Base-by-base conservation (phyloP, 2,113 vertebrate species). In the Thunnus thynnus region DNA sequence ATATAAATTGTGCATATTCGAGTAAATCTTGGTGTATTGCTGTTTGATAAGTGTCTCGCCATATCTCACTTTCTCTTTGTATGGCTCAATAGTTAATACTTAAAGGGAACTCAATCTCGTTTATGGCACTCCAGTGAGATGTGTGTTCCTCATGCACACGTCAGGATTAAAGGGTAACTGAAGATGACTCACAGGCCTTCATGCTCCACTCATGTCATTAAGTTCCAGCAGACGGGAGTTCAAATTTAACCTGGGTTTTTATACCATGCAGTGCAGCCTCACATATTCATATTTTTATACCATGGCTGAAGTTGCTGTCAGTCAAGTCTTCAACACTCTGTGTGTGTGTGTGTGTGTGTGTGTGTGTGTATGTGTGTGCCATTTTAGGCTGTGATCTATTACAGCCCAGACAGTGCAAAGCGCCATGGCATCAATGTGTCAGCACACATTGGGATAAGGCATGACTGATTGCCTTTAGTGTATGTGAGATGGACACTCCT, bases 331-430 rank as follows among this genome's bases (percentile, higher is more conserved):
- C 60, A 27, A 70, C 62, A 66, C 41, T 52, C 2, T 47, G 16
- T 69, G 22, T 78, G 55, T 44, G 20, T 73, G 44, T 51, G 74
- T 55, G 69, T 70, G 62, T 78, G 84, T 71, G 22, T 78, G 55
- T 44, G 20, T 73, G 44, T 51, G 74, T 71, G 47, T 65, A 20
- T 51, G 74, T 73, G 27, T 48, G 70, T n/a, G 13, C 82, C 82
- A 76, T 87, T 89, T 90, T 78, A 85, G 85, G 82, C 76, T 6
- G 27, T 74, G 74, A 72, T 73, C 80, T 73, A 55, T 81, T 78
- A 72, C 62, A 71, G 60, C 58, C 82, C 88, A 91, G 90, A 89
- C 85, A 25, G 86, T 82, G 79, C 67, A 77, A 86, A 87, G 83
- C 27, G 7, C 78, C 54, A 72, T 17, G 83, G 83, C 76, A 88